Evolutionary conservation across 2,888 invertebrate genomes (phyloP).

Genomic region (Nomada flava): DNA sequence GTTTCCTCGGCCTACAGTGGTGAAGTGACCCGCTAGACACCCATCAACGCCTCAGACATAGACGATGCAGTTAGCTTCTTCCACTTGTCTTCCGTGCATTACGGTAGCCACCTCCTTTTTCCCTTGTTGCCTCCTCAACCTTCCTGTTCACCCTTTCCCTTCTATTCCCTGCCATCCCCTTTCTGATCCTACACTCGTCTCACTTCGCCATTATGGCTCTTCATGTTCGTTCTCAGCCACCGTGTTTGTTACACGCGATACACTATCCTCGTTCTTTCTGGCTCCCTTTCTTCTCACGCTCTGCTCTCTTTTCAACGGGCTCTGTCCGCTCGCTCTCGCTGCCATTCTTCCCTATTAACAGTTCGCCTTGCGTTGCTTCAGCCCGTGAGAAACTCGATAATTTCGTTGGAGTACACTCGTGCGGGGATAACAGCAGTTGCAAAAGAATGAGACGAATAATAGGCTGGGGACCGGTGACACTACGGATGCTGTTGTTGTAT

Average conservation of each 20-base stretch:
- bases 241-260: constrained; percentile 1
- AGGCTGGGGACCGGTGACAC: too few relatives aligned
- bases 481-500: too few relatives aligned
- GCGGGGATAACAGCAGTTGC: background rate
- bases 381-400: constrained; percentile 22
- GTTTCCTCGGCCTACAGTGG: constrained; percentile 77
- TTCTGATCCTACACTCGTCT: background rate
- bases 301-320: constrained; percentile 3
- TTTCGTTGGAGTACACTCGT: background rate
- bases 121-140: background rate
- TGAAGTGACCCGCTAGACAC: constrained; percentile 82
- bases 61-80: constrained; percentile 44
- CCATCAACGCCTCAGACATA: constrained; percentile 76
- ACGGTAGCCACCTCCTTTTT: background rate
- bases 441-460: too few relatives aligned
- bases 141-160: background rate
- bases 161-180: background rate
- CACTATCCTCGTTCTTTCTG: background rate
- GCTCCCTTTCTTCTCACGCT: constrained; percentile 30
- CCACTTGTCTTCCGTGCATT: constrained; percentile 7
- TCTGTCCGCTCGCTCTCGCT: background rate
- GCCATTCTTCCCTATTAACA: background rate
- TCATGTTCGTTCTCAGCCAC: constrained; percentile 1
- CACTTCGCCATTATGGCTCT: background rate
- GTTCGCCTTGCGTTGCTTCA: background rate